Conservation (phyloP, 2,888 invertebrate species). For the Apamea monoglypha region DNA sequence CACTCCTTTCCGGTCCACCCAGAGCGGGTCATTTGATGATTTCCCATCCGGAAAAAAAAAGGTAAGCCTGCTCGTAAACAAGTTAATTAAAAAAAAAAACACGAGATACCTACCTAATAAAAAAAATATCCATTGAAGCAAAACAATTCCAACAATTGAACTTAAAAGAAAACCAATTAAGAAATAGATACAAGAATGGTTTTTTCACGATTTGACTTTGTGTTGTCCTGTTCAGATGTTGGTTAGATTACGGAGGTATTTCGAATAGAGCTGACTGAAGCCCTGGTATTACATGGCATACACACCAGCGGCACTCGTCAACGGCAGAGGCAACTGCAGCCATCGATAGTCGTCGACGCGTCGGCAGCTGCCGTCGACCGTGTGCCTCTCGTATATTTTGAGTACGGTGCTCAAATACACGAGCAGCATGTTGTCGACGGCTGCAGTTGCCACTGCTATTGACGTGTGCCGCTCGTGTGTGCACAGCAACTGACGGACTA, state of each 20-base stretch:
- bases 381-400: neutral
- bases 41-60: too few relatives aligned
- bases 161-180: neutral
- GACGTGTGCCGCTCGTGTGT: too few relatives aligned
- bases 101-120: neutral
- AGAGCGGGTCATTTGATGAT: too few relatives aligned
- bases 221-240: neutral
- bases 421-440: neutral
- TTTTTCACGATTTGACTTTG: slow-evolving; percentile 14
- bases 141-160: neutral
- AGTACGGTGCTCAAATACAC: neutral
- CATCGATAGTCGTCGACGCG: too few relatives aligned
- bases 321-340: too few relatives aligned
- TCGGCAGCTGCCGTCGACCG: too few relatives aligned
- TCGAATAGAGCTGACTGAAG: neutral
- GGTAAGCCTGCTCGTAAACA: neutral
- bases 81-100: neutral
- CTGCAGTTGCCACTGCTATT: too few relatives aligned
- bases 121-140: neutral
- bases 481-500: neutral
- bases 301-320: too few relatives aligned
- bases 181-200: neutral
- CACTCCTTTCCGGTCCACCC: too few relatives aligned
- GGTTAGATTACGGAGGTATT: neutral
- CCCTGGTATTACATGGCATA: neutral